A percentile compares a stretch with the other conserved stretches of the same genome.
phyloP scores from a whole-genome alignment of 2,888 invertebrate genomes.

The Leucophenga maculata region DNA sequence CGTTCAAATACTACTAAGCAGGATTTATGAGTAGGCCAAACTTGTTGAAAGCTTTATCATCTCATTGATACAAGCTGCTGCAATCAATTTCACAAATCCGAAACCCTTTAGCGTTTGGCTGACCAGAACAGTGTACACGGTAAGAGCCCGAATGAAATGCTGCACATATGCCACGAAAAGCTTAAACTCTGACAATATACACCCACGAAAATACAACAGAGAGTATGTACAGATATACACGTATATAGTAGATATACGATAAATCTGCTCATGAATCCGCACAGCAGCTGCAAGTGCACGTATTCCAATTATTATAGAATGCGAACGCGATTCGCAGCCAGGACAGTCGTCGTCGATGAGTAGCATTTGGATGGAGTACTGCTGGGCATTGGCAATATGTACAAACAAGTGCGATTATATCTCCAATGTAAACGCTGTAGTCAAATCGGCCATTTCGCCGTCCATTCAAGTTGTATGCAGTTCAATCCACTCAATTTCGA shows the following conservation, averaged over 20 bases:
- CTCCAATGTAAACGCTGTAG: conserved; percentile 6
- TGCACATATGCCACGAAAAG: no score
- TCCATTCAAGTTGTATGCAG: no score
- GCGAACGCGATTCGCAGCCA: not conserved
- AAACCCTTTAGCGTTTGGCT: conserved; percentile 6
- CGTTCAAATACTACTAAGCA: not conserved
- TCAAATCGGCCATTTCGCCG: not conserved
- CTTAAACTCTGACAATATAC: not conserved
- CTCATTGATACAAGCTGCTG: conserved; percentile 17
- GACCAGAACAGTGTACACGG: not conserved
- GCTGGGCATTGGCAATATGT: no score
- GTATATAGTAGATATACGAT: not conserved
- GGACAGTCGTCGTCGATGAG: not conserved
- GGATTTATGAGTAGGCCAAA: conserved; percentile 8
- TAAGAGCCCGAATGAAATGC: no score
- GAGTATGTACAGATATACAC: no score
- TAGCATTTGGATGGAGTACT: not conserved
- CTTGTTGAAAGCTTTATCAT: conserved; percentile 23
- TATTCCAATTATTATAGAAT: conserved; percentile 14
- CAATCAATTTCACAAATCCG: conserved; percentile 21
- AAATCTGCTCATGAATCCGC: conserved; percentile 22
- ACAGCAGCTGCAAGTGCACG: conserved; percentile 24
- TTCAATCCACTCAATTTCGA: no score
- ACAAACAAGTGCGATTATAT: conserved; percentile 13
- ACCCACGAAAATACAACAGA: conserved; percentile 7